Percentiles rank a stretch among this genome's conserved stretches.
Evolutionary conservation across 2,113 vertebrate genomes (phyloP).

Genomic region (Chrysemys picta): DNA sequence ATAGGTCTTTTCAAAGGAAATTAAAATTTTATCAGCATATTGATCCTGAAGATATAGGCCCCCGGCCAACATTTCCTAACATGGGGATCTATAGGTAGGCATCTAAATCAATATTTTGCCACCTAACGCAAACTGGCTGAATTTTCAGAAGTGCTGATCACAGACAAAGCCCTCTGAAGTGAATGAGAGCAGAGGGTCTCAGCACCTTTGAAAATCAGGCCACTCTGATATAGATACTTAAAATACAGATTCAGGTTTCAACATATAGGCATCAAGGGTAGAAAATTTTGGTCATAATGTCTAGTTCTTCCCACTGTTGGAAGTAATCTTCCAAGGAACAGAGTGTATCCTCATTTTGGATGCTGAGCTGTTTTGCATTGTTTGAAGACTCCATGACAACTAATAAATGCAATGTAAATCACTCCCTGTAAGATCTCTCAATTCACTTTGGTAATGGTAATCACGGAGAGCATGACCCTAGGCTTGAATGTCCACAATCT

Average conservation of each 20-base stretch:
- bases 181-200: not conserved
- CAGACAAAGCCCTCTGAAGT: not conserved
- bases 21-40: not conserved
- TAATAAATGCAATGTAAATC: not conserved
- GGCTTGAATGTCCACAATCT: not conserved
- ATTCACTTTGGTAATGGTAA: not conserved
- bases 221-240: not conserved
- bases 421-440: not conserved
- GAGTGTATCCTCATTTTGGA: no score
- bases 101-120: not conserved
- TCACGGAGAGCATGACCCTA: not conserved
- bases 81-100: not conserved
- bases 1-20: not conserved
- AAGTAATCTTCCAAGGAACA: not conserved
- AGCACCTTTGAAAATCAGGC: not conserved
- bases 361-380: not conserved
- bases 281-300: not conserved
- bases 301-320: not conserved
- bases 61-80: not conserved
- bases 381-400: not conserved
- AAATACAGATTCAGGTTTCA: not conserved
- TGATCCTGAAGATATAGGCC: not conserved
- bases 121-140: not conserved
- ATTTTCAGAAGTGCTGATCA: not conserved
- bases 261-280: not conserved